These are phyloP conservation scores for Amphibalanus amphitrite DNA, from an alignment of 1,140 invertebrate genomes.

Conservation along the genomic window DNA sequence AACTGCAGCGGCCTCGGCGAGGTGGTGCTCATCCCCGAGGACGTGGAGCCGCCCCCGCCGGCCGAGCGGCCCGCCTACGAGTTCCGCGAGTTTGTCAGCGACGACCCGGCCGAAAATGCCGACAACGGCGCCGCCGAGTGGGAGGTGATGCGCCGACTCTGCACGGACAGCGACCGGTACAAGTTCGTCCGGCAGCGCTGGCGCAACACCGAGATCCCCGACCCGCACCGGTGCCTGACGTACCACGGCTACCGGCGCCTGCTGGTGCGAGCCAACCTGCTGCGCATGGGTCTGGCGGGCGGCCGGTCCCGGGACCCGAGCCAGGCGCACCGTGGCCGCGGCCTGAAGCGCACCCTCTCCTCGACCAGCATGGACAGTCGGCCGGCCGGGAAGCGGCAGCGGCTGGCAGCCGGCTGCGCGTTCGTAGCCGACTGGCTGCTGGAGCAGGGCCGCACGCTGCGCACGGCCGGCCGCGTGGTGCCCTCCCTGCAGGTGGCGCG, in stretches of 20 bases:
- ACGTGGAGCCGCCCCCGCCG: not conserved
- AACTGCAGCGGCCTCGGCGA: not conserved
- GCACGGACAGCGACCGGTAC: conserved; percentile 15
- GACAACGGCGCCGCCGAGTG: conserved; percentile 15
- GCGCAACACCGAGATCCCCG: conserved; percentile 12
- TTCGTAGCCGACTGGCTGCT: not conserved
- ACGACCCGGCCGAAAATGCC: conserved; percentile 9
- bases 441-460: not conserved
- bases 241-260: conserved; percentile 1
- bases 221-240: conserved; percentile 15
- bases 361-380: not conserved
- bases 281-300: not conserved
- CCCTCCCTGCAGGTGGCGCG: not conserved
- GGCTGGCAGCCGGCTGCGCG: not conserved
- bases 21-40: not conserved
- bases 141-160: conserved; percentile 11
- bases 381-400: not conserved
- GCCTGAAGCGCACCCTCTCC: not conserved
- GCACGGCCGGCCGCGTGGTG: not conserved
- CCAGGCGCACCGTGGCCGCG: not conserved
- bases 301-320: not conserved
- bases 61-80: not conserved
- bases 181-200: conserved; percentile 12
- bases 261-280: not conserved
- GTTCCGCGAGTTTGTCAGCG: conserved; percentile 6